Evolutionary conservation across 2,888 invertebrate genomes (phyloP).

Genomic region (Sphaerophoria taeniata): DNA sequence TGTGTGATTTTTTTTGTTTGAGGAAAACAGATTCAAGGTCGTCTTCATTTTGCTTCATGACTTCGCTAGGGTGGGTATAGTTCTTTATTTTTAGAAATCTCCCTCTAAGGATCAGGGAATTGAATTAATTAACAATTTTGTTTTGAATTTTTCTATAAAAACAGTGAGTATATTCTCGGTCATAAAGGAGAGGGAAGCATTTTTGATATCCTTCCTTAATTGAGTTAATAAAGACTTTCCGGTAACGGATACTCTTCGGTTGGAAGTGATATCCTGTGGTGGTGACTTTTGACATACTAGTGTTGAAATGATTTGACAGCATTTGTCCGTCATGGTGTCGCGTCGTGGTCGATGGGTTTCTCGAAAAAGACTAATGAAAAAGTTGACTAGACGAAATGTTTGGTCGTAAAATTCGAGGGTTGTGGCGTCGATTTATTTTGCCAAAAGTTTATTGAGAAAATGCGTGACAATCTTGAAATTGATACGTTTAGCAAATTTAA

Average conservation of each 20-base stretch:
- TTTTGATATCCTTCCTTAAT: slow-evolving; percentile 24
- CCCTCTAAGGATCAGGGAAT: slow-evolving; percentile 2
- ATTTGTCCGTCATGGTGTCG: not conserved
- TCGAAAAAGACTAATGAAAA: slow-evolving; percentile 1
- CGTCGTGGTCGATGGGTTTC: not conserved
- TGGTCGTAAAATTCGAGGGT: slow-evolving; percentile 25
- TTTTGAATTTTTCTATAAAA: slow-evolving; percentile 7
- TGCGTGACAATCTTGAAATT: slow-evolving; percentile 22
- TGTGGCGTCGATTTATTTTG: slow-evolving; percentile 3
- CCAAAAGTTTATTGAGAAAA: slow-evolving; percentile 10
- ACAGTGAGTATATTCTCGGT: not conserved
- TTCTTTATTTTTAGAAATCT: slow-evolving; percentile 14
- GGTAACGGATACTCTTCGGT: slow-evolving; percentile 15
- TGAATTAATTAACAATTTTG: slow-evolving; percentile 20
- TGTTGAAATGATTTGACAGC: slow-evolving; percentile 30
- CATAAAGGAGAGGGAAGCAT: not conserved
- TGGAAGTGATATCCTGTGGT: slow-evolving; percentile 17
- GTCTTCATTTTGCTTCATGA: not conserved
- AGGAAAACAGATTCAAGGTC: slow-evolving; percentile 8
- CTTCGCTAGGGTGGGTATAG: not conserved
- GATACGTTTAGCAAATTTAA: slow-evolving; percentile 3
- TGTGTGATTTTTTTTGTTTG: not conserved
- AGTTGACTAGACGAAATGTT: slow-evolving; percentile 29
- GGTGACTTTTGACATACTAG: slow-evolving; percentile 25
- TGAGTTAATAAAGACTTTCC: slow-evolving; percentile 35